phyloP scores from a whole-genome alignment of 2,113 vertebrate genomes.

The Cairina moschata region DNA sequence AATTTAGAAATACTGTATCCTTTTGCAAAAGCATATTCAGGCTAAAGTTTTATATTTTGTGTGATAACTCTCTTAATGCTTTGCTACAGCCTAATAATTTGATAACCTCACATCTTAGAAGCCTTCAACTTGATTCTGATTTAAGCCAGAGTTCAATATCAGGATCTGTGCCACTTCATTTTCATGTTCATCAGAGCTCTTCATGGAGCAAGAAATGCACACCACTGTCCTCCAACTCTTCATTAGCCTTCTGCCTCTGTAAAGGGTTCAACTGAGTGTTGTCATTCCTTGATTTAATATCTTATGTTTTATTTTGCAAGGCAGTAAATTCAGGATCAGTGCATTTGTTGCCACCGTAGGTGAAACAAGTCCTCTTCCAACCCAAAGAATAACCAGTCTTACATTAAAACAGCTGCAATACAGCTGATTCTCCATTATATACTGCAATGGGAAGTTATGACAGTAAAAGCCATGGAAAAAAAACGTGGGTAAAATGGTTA shows the following conservation, averaged over 20 bases:
- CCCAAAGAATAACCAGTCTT: background rate
- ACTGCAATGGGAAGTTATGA: background rate
- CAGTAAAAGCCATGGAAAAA: background rate
- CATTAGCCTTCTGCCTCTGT: background rate
- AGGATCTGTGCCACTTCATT: background rate
- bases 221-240: background rate
- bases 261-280: background rate
- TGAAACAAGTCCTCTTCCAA: background rate
- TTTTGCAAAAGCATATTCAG: slow-evolving; percentile 1
- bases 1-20: background rate
- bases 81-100: background rate
- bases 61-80: slow-evolving; percentile 41
- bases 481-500: background rate
- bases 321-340: background rate
- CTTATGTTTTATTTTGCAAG: background rate
- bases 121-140: background rate
- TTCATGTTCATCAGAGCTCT: background rate
- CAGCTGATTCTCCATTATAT: background rate
- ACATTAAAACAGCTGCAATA: background rate
- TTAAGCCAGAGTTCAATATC: background rate
- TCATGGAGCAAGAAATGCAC: background rate
- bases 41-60: slow-evolving; percentile 18
- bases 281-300: background rate
- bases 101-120: slow-evolving; percentile 23
- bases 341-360: background rate